Evolutionary conservation across 2,113 vertebrate genomes (phyloP).

Genomic region (Bothrops jararaca): DNA sequence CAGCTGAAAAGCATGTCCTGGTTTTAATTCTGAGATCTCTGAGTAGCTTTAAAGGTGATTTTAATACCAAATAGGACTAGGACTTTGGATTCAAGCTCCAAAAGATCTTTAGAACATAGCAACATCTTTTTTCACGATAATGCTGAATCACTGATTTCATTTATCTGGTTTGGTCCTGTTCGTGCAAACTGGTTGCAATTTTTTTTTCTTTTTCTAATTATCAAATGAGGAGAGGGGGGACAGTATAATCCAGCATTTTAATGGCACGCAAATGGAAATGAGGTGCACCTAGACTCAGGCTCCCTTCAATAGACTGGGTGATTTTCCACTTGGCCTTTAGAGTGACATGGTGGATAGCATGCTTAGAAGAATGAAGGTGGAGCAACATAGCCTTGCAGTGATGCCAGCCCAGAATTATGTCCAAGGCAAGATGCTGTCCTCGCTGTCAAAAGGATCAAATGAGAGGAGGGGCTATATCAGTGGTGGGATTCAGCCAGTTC

Average conservation of each 20-base stretch:
- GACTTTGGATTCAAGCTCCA: not conserved
- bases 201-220: not conserved
- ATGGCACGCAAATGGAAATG: not conserved
- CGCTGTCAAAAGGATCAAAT: not conserved
- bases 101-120: not conserved
- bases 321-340: not conserved
- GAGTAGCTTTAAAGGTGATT: rapidly evolving
- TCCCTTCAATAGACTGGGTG: not conserved
- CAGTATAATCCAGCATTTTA: not conserved
- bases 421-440: not conserved
- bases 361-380: not conserved
- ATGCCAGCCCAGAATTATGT: not conserved
- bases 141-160: not conserved
- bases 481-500: no score
- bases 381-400: not conserved
- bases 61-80: not conserved
- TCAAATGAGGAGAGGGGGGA: not conserved
- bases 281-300: not conserved
- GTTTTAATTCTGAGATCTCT: not conserved
- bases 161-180: not conserved
- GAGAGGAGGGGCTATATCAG: not conserved
- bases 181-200: not conserved
- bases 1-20: rapidly evolving
- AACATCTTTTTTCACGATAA: not conserved
- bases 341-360: not conserved